Evolutionary conservation across 92 coral and sea anemone genomes (phyloP), one percentile per base, ranked within the genome.

Genomic region (Porites lobata): DNA sequence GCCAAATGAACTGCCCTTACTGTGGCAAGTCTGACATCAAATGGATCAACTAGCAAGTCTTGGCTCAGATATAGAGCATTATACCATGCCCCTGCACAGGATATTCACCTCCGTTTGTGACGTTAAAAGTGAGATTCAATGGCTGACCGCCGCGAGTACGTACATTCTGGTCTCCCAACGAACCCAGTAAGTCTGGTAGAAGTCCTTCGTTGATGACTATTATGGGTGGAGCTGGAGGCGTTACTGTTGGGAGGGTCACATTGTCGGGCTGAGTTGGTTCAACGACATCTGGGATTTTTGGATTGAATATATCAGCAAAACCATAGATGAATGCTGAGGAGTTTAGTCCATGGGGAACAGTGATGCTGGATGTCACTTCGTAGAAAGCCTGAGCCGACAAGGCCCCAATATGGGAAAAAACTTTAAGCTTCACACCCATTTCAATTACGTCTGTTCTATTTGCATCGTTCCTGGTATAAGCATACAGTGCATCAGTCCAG

Each of bases 21-120:
- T 43, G 91, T 87, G 21, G 80, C 75, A 29, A 94, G 92, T 65
- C 79, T 88, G 58, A 65, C 76, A 65, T 94, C 98, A 87, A 92
- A 92, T 24, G 96, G 96, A 81, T 94, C 98, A n/a, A 90, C 61
- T 12, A 93, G 85, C 24, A 90, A 85, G 76, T 94, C 98, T 68
- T 90, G 87, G 76, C 98, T 94, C 58, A 94, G 91, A 56, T 93
- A 91, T 75, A 94, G 66, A 5, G 94, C 92, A 59, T 91, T 87
- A 62, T 63, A 86, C 95, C 95, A 94, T 13, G 63, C 79, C 90
- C 90, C 21, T 66, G 75, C 26, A 82, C 84, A 29, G 78, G 7
- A 2, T 80, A 91, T 43, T 63, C 57, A 22, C 98, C 98, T 21
- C 12, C 51, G 85, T 94, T 94, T 32, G 95, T 69, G 15, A 94